Percentiles rank a stretch among this genome's conserved stretches.
Evolutionary conservation across 2,888 invertebrate species (phyloP).

Genomic region (Adineta ricciae): DNA sequence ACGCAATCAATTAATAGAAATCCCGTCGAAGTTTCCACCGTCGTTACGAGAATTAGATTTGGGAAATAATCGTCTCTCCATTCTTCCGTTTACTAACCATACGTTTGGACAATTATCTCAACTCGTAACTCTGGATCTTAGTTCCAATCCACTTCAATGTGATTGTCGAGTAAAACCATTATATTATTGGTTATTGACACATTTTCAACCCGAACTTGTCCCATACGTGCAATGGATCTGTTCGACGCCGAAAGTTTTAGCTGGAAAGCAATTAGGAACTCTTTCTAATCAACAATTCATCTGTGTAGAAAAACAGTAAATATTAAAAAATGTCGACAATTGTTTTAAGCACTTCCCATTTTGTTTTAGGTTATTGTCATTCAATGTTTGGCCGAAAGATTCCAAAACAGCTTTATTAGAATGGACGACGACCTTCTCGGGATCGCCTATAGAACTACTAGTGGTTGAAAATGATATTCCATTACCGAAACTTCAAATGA

Average conservation of each 20-base stretch:
- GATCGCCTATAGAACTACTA: not conserved
- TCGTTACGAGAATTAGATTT: conserved; percentile 1
- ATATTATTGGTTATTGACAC: not conserved
- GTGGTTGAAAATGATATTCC: not conserved
- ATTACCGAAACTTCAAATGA: not conserved
- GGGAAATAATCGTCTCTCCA: not conserved
- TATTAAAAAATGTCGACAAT: not conserved
- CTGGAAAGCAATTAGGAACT: not conserved
- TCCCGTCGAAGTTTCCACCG: not conserved
- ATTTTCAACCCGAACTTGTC: not conserved
- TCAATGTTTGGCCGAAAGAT: not conserved
- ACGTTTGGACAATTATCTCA: not conserved
- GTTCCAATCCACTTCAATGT: conserved; percentile 3
- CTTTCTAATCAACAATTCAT: not conserved
- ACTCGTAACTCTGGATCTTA: not conserved
- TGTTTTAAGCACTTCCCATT: not conserved
- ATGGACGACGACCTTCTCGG: not conserved
- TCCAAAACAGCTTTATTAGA: not conserved
- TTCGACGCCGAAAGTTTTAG: not conserved
- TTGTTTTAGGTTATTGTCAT: not conserved
- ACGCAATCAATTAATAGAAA: not conserved
- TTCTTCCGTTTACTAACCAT: not conserved
- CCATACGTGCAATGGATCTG: conserved; percentile 3
- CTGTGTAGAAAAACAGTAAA: not conserved
- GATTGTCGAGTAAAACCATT: not conserved